Evolutionary conservation across 2,113 vertebrate genomes (phyloP).

Genomic region (zebrafish (Danio rerio)): GRCz12tu NC_133195.1:23523001-23523500

Average conservation of each 20-base stretch:
- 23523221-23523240: neutral
- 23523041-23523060: neutral
- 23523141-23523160: slow-evolving; percentile 27
- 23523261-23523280: slow-evolving; percentile 43
- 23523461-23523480: neutral
- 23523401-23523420: slow-evolving; percentile 34
- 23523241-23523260: slow-evolving; percentile 57
- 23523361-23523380: slow-evolving; percentile 32
- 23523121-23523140: slow-evolving; percentile 30
- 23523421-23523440: slow-evolving; percentile 23
- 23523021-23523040: neutral
- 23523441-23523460: neutral
- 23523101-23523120: slow-evolving; percentile 45
- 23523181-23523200: slow-evolving; percentile 41
- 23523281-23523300: slow-evolving; percentile 1
- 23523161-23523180: slow-evolving; percentile 52
- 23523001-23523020: slow-evolving; percentile 31
- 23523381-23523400: slow-evolving; percentile 23
- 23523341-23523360: slow-evolving; percentile 24
- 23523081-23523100: neutral
- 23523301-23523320: slow-evolving; percentile 27
- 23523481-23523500: neutral
- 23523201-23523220: slow-evolving; percentile 41
- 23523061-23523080: slow-evolving; percentile 42
- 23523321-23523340: slow-evolving; percentile 12